Evolutionary conservation across 1,140 invertebrate genomes (phyloP).

Genomic region (Hormaphis cornu): DNA sequence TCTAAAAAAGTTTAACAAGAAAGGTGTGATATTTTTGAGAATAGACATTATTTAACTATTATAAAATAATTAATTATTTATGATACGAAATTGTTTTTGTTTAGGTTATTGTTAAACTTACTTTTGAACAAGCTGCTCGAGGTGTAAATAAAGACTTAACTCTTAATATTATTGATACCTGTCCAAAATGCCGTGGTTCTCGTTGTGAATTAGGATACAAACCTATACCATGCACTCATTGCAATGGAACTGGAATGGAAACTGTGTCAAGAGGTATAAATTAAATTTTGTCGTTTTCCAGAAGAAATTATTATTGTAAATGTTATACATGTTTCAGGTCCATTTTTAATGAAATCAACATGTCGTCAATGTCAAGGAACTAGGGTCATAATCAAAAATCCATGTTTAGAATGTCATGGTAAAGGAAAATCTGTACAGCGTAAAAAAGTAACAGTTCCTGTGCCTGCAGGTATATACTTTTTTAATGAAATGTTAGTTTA

Average conservation of each 20-base stretch:
- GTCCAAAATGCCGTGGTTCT: conserved; percentile 76
- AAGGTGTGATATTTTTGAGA: too few species aligned
- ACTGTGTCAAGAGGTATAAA: conserved; percentile 60
- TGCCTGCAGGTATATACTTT: conserved; percentile 83
- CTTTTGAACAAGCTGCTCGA: conserved; percentile 90
- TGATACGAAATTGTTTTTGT: neutral
- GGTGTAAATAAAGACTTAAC: conserved; percentile 90
- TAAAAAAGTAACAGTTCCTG: conserved; percentile 81
- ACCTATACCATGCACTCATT: conserved; percentile 74
- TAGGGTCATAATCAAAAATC: conserved; percentile 75
- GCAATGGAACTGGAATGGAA: conserved; percentile 97
- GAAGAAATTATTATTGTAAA: neutral
- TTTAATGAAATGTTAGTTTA: neutral
- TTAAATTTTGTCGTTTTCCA: neutral
- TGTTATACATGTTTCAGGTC: conserved; percentile 51
- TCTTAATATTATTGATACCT: conserved; percentile 86
- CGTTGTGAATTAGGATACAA: conserved; percentile 82
- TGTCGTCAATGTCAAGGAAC: conserved; percentile 88
- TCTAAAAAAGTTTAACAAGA: too few species aligned
- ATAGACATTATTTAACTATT: too few species aligned
- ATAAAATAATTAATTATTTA: too few species aligned
- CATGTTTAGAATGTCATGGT: conserved; percentile 86
- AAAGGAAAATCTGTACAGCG: conserved; percentile 85
- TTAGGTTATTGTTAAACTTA: conserved; percentile 66
- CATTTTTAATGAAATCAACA: conserved; percentile 94